Conservation (phyloP, 2,797 vertebrate genomes). For the Catamblyrhynchus diadema region DNA sequence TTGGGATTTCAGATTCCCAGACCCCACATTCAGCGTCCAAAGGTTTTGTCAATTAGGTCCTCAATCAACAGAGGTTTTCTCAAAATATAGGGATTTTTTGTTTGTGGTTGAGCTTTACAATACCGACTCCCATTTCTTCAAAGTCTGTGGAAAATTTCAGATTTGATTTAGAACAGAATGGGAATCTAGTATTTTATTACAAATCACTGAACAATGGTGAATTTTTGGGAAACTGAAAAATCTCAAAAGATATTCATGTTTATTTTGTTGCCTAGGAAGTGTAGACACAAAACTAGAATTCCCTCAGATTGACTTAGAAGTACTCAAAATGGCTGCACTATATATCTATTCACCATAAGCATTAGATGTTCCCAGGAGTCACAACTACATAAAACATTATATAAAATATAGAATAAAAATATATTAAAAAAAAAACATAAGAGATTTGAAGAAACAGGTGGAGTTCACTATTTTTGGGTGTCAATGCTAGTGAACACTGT, state of each 20-base stretch:
- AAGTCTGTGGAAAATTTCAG: not conserved
- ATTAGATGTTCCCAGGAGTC: not conserved
- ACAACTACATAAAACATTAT: not conserved
- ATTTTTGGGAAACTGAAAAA: not conserved
- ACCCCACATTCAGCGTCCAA: not conserved
- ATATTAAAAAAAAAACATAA: not conserved
- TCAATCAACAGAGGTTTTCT: not conserved
- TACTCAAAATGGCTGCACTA: not conserved
- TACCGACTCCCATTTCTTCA: not conserved
- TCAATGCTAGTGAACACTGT: not conserved
- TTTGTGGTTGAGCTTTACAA: not conserved
- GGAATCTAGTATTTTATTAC: not conserved
- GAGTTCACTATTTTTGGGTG: not conserved
- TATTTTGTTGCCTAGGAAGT: not conserved
- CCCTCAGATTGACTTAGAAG: not conserved
- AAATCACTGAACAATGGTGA: not conserved
- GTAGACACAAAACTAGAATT: not conserved
- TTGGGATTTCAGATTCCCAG: not conserved
- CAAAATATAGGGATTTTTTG: not conserved
- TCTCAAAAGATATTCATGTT: not conserved
- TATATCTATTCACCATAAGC: not conserved
- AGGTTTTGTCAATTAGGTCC: not conserved
- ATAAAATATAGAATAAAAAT: not conserved
- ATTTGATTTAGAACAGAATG: not conserved
- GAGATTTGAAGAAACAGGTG: not conserved